phyloP scores from a whole-genome alignment of 2,113 vertebrate species.

The Tapirus terrestris region DNA sequence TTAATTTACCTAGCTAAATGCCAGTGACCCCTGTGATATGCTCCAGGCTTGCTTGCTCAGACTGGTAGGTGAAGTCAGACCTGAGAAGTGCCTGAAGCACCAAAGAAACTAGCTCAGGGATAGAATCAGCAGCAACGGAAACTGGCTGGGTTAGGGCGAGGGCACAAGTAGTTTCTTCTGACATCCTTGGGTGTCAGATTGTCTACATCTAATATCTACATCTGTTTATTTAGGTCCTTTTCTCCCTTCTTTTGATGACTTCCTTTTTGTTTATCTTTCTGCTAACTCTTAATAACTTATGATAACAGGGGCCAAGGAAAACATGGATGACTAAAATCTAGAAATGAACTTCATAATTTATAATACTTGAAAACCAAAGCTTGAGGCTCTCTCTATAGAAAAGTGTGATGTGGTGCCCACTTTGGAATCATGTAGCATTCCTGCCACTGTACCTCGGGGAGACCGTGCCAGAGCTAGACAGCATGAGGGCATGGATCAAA shows the following conservation, averaged over 20 bases:
- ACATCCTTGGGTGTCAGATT: not conserved
- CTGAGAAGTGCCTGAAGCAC: not conserved
- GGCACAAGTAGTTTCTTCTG: not conserved
- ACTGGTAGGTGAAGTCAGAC: not conserved
- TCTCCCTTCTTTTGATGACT: not conserved
- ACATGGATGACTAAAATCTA: not conserved
- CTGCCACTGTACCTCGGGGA: not conserved
- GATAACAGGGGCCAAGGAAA: not conserved
- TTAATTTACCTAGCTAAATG: not conserved
- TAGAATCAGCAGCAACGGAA: not conserved
- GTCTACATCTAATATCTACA: not conserved
- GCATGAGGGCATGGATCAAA: not conserved
- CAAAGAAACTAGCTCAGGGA: not conserved
- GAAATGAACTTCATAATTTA: not conserved
- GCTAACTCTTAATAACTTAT: not conserved
- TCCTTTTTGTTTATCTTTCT: not conserved
- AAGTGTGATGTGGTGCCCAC: not conserved
- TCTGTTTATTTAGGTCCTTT: not conserved
- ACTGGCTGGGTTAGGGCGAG: not conserved
- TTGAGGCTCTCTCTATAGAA: not conserved
- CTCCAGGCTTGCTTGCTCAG: not conserved
- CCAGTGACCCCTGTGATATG: not conserved
- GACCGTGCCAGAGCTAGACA: not conserved
- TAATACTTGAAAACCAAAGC: not conserved
- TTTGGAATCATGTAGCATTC: not conserved